phyloP scores from a whole-genome alignment of 2,113 vertebrate species.

The Notiomystis cincta region DNA sequence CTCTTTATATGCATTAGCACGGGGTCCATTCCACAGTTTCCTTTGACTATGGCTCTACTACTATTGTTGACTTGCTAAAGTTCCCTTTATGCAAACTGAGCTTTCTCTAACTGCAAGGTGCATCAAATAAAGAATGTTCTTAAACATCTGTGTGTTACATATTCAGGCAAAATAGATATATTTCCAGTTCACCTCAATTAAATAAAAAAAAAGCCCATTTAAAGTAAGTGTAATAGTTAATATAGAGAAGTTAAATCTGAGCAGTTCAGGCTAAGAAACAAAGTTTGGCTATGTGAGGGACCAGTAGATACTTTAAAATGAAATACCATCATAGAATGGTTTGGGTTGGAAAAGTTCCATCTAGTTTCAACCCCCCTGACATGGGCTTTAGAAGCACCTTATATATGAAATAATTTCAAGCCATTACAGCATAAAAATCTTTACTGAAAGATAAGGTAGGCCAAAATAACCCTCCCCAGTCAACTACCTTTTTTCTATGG shows the following conservation, averaged over 20 bases:
- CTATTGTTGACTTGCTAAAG: slow-evolving; percentile 32
- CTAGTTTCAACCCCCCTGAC: background rate
- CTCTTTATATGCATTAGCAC: slow-evolving; percentile 60
- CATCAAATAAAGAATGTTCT: slow-evolving; percentile 65
- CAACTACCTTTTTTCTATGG: background rate
- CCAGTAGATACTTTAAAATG: background rate
- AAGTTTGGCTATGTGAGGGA: background rate
- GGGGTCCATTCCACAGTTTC: slow-evolving; percentile 79
- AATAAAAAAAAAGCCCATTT: background rate
- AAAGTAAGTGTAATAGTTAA: background rate
- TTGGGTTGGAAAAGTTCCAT: background rate
- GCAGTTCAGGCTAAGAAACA: background rate
- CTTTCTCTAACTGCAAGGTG: slow-evolving; percentile 57
- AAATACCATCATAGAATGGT: background rate
- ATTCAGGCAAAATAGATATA: background rate
- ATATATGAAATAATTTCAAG: background rate
- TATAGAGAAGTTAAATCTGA: background rate
- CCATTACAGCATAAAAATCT: background rate
- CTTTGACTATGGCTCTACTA: slow-evolving; percentile 60
- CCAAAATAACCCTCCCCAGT: background rate
- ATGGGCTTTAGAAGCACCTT: background rate
- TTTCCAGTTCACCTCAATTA: background rate
- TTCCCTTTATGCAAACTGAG: slow-evolving; percentile 57
- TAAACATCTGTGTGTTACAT: slow-evolving; percentile 56
- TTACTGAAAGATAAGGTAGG: background rate